These are phyloP conservation scores for Acanthurus leucopareius DNA, from an alignment of 2,797 vertebrate species.

Conservation along the genomic window DNA sequence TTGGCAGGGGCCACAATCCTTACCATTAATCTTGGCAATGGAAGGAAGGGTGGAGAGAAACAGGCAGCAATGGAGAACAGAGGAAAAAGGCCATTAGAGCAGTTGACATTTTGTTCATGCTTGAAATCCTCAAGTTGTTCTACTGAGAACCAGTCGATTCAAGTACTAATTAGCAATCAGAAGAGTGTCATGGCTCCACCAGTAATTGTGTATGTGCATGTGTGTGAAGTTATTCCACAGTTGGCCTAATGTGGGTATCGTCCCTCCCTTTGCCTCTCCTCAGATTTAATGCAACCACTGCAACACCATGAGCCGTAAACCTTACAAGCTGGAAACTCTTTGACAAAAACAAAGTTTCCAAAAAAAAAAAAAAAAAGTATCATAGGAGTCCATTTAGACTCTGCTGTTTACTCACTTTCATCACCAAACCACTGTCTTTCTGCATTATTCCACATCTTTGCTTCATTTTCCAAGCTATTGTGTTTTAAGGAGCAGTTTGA, in stretches of 20 bases:
- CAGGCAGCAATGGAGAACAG: conserved; percentile 60
- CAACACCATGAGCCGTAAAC: conserved; percentile 53
- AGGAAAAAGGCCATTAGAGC: conserved; percentile 79
- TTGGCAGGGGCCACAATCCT: conserved; percentile 37
- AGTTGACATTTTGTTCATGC: conserved; percentile 73
- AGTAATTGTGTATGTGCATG: conserved; percentile 60
- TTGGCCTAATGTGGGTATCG: conserved; percentile 56
- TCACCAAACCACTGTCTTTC: conserved; percentile 71
- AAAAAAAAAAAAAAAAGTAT: conserved; percentile 27
- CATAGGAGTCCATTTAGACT: conserved; percentile 59
- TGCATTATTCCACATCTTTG: conserved; percentile 71
- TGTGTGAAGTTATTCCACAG: conserved; percentile 64
- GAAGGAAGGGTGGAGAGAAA: conserved; percentile 44
- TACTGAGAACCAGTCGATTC: conserved; percentile 81
- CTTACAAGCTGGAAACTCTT: conserved; percentile 58
- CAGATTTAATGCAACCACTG: conserved; percentile 47
- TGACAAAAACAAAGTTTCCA: conserved; percentile 59
- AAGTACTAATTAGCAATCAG: conserved; percentile 84
- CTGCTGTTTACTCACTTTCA: conserved; percentile 49
- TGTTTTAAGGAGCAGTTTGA: conserved; percentile 71
- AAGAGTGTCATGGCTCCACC: conserved; percentile 74
- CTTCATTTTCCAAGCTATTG: conserved; percentile 78
- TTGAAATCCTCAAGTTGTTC: conserved; percentile 81
- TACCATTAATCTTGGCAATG: conserved; percentile 34
- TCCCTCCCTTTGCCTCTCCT: conserved; percentile 47